Evolutionary conservation across 2,113 vertebrate species (phyloP), one percentile per base, ranked within the genome.

Genomic region (Sinocyclocheilus grahami): DNA sequence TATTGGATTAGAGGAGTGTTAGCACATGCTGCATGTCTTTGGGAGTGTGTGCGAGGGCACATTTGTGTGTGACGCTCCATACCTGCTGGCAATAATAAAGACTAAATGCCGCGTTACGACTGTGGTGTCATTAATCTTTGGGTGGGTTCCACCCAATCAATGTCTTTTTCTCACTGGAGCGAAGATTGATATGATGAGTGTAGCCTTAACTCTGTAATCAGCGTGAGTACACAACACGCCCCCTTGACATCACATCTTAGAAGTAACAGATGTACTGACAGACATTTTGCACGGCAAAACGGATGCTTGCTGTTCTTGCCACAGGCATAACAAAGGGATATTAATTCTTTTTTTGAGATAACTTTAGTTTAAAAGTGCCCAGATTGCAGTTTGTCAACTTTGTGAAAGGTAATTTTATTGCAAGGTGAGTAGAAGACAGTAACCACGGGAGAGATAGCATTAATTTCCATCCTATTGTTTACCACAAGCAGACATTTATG

Each of bases 121-220:
- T 86, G 86, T 69, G 78, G 48, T 90, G 87, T 86, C 88, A 92
- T 92, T 92, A 93, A 93, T 93, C 90, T 91, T 82, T 88, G 84
- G 88, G 80, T 60, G 83, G 42, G 81, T 90, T 87, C 53, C 89
- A 90, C 90, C 92, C 90, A 91, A 92, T 93, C 92, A 92, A 88
- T 92, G 82, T 86, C 37, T 79, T 90, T 90, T 90, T 89, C 91
- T 93, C 91, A 48, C 46, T 92, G 89, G 90, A 91, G 71, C 48
- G 3, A 51, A 72, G 74, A 84, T 30, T 87, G 76, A 62, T 83
- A 84, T 71, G 78, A 85, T n/a, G 83, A 16, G n/a, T 60, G 48
- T 71, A 67, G 71, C 72, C 13, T 85, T 69, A 83, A 83, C 72
- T 72, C 48, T 74, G 42, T 69, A 82, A 82, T 82, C 80, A 69